Percentiles rank a stretch among this genome's conserved stretches.
These are phyloP conservation scores for Steatocranus sp. DNA, from an alignment of 2,797 vertebrate species.

Conservation along the genomic window DNA sequence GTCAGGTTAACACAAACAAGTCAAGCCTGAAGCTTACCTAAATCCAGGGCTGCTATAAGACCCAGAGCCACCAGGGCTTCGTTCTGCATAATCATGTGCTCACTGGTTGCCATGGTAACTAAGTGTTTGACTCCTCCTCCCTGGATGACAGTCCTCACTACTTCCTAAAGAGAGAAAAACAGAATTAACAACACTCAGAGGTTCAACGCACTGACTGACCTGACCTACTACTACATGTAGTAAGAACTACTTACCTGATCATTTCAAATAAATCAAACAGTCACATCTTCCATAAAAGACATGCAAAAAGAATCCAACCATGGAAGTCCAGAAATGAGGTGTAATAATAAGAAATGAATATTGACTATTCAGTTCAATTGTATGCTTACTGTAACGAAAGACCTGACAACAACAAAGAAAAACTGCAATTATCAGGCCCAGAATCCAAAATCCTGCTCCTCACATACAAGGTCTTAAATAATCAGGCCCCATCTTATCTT, in stretches of 20 bases:
- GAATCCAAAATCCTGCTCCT: no score
- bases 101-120: slow-evolving; percentile 97
- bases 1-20: not conserved
- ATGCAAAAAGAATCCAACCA: accelerated
- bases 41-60: slow-evolving; percentile 90
- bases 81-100: slow-evolving; percentile 99
- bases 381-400: no score
- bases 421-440: accelerated
- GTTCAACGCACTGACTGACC: not conserved
- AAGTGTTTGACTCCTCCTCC: slow-evolving; percentile 93
- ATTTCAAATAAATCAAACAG: not conserved
- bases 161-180: slow-evolving; percentile 75
- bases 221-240: accelerated
- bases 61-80: slow-evolving; percentile 96
- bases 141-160: slow-evolving; percentile 91
- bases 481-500: not conserved
- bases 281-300: accelerated
- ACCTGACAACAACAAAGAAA: accelerated
- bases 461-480: no score
- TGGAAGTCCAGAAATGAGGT: accelerated
- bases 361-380: not conserved
- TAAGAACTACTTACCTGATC: accelerated
- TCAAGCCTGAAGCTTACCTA: slow-evolving; percentile 76
- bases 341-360: accelerated
- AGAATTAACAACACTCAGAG: not conserved